Evolutionary conservation across 2,797 vertebrate genomes (phyloP).

Genomic region (Simalia tracyae): DNA sequence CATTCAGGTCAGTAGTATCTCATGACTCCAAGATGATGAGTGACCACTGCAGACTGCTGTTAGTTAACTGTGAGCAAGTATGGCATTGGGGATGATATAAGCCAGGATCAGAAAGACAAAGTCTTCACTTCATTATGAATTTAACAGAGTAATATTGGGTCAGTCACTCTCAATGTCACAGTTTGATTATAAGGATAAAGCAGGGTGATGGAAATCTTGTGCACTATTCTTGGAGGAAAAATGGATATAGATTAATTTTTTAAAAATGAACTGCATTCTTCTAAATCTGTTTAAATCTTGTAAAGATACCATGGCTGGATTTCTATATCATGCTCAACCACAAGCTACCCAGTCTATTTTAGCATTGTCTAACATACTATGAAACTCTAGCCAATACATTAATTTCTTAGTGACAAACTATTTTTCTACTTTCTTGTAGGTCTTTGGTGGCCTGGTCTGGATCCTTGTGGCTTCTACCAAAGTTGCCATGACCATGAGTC

Average conservation of each 20-base stretch:
- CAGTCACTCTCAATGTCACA: background rate
- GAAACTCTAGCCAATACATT: background rate
- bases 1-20: background rate
- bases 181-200: background rate
- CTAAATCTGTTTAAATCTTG: background rate
- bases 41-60: too few species aligned
- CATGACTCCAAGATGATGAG: too few species aligned
- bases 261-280: background rate
- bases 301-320: background rate
- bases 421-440: slow-evolving; percentile 52
- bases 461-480: slow-evolving; percentile 81
- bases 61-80: background rate
- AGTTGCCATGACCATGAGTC: slow-evolving; percentile 48
- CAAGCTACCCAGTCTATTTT: background rate
- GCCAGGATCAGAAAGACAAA: background rate
- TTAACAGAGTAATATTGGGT: background rate
- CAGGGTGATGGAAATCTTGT: background rate
- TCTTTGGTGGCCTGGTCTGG: slow-evolving; percentile 90
- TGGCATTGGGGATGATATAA: background rate
- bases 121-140: background rate
- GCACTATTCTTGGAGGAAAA: background rate
- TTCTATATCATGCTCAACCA: background rate
- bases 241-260: background rate
- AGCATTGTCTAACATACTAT: background rate
- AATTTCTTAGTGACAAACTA: background rate